phyloP scores from a whole-genome alignment of 2,113 vertebrate species.

The Sapayoa aenigma region DNA sequence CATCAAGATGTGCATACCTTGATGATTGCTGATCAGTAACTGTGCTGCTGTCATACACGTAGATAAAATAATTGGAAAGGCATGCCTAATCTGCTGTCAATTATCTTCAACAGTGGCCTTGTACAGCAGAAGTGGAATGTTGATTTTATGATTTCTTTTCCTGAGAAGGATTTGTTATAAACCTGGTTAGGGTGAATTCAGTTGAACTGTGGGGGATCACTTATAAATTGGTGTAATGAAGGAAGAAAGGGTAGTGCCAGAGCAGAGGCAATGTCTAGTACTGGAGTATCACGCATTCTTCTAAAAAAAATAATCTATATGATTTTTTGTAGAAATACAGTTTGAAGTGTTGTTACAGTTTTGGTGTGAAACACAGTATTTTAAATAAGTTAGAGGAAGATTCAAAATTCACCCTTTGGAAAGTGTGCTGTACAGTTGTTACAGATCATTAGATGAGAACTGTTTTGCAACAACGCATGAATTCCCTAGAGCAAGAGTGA shows the following conservation, averaged over 20 bases:
- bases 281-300: not conserved
- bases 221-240: not conserved
- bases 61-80: not conserved
- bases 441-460: not conserved
- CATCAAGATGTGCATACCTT: not conserved
- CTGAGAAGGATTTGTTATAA: not conserved
- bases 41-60: not conserved
- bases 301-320: not conserved
- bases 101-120: not conserved
- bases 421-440: not conserved
- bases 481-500: not conserved
- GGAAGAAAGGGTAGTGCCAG: not conserved
- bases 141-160: not conserved
- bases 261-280: not conserved
- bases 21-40: not conserved
- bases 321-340: not conserved
- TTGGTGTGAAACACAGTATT: not conserved
- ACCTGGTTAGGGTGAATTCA: not conserved
- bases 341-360: not conserved
- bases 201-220: not conserved
- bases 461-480: not conserved
- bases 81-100: not conserved
- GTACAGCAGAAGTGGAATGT: not conserved
- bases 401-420: not conserved
- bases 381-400: not conserved